Evolutionary conservation across 2,113 vertebrate genomes (phyloP).

Genomic region (Butastur rufipennis): DNA sequence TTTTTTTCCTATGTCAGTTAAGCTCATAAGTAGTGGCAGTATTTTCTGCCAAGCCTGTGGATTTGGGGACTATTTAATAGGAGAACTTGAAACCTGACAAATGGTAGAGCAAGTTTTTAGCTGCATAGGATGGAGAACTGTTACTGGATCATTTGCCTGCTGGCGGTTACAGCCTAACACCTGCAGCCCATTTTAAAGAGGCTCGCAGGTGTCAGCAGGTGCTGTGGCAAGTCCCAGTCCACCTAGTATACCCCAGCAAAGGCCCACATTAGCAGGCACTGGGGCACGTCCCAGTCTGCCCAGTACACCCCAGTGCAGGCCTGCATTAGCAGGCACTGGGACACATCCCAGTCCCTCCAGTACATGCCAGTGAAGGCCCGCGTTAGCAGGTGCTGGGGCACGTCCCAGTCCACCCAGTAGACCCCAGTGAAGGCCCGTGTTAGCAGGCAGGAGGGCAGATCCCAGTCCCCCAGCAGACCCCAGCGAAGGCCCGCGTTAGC

Average conservation of each 20-base stretch:
- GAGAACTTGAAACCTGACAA: not conserved
- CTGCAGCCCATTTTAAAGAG: not conserved
- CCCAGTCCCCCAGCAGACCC: not conserved
- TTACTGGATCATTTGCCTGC: not conserved
- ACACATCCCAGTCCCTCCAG: not conserved
- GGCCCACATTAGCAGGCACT: accelerated
- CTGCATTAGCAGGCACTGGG: accelerated
- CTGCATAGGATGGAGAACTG: accelerated
- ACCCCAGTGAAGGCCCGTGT: too few species aligned
- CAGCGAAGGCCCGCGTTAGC: not conserved
- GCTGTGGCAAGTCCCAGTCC: not conserved
- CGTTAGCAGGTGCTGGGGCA: too few species aligned
- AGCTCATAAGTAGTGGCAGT: accelerated
- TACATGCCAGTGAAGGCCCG: too few species aligned
- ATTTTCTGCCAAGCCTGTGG: not conserved
- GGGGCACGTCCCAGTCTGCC: not conserved
- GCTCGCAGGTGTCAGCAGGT: not conserved
- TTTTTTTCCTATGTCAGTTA: not conserved
- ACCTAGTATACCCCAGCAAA: not conserved
- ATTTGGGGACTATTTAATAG: not conserved
- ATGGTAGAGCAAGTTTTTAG: not conserved
- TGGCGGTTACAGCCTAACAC: accelerated
- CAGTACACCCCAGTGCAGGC: not conserved
- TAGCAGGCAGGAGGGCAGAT: accelerated
- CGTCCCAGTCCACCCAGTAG: too few species aligned